These are phyloP conservation scores for Euschistus heros DNA, from an alignment of 1,140 invertebrate genomes.

Conservation along the genomic window DNA sequence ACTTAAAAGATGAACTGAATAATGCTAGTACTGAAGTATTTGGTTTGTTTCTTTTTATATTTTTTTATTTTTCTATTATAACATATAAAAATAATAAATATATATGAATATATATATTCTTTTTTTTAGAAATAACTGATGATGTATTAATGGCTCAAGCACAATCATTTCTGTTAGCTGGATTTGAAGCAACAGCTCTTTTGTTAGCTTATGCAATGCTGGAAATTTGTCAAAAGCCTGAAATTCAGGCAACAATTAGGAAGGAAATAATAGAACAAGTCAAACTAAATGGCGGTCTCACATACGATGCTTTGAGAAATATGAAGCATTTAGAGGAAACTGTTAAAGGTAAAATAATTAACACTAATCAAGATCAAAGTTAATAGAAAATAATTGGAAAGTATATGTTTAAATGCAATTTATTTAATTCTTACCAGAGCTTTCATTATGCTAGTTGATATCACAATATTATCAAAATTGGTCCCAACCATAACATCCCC, in stretches of 20 bases:
- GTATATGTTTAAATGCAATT: too few species aligned
- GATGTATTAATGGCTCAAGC: too few species aligned
- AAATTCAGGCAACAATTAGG: not conserved
- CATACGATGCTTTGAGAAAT: not conserved
- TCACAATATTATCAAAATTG: too few species aligned
- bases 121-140: too few species aligned
- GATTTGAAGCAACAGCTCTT: not conserved
- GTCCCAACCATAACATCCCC: too few species aligned
- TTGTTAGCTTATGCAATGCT: not conserved
- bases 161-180: too few species aligned
- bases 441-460: too few species aligned
- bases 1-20: not conserved
- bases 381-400: too few species aligned
- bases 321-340: not conserved
- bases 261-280: not conserved
- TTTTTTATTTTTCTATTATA: not conserved
- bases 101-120: not conserved
- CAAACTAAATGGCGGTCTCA: too few species aligned
- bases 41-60: constrained; percentile 5
- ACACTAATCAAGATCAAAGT: too few species aligned
- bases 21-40: not conserved
- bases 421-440: too few species aligned
- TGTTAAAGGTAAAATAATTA: not conserved
- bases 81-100: too few species aligned
- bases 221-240: not conserved